Evolutionary conservation across 2,797 vertebrate genomes (phyloP), one percentile per base, ranked within the genome.

Genomic region (Remorina albescens): DNA sequence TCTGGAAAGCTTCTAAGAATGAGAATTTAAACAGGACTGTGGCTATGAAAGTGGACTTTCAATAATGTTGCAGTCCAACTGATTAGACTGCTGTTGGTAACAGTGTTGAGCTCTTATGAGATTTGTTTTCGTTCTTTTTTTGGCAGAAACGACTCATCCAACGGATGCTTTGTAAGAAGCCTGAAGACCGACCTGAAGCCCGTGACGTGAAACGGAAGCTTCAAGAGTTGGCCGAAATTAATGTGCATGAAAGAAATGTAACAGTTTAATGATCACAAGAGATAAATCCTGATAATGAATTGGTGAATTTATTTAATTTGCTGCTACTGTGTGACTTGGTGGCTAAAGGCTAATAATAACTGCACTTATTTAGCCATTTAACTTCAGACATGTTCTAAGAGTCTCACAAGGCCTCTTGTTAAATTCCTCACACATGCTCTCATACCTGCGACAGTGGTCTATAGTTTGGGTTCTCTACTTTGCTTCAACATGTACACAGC

Each of bases 251-350:
- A n/a, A 25, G 54, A n/a, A 76, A 78, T 47, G 50, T 16, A 56
- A 88, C 83, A 4, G 0, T 86, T 21, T 91, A 70, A 89, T 34
- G 5, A 0, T 67, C 5, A 54, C n/a, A 21, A 49, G 0, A 21
- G n/a, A n/a, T n/a, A n/a, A n/a, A n/a, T n/a, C n/a, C n/a, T n/a
- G n/a, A n/a, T n/a, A n/a, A 41, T 15, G 5, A 10, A 44, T 10
- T 6, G 5, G 49, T 54, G 26, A 12, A 44, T 55, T 34, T 0
- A 42, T 53, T n/a, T 30, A 5, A 54, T 41, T 7, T 15, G 13
- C 15, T 36, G 0, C 36, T 25, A 26, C 5, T 12, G 9, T 15
- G 8, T 18, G 13, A 34, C n/a, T 44, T 39, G 19, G 1, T n/a
- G 26, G 16, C 26, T n/a, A 60, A 46, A 15, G 2, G 16, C n/a